Evolutionary conservation across 1,140 invertebrate species (phyloP), one percentile per base, ranked within the genome.

Genomic region (Oncopeltus fasciatus): DNA sequence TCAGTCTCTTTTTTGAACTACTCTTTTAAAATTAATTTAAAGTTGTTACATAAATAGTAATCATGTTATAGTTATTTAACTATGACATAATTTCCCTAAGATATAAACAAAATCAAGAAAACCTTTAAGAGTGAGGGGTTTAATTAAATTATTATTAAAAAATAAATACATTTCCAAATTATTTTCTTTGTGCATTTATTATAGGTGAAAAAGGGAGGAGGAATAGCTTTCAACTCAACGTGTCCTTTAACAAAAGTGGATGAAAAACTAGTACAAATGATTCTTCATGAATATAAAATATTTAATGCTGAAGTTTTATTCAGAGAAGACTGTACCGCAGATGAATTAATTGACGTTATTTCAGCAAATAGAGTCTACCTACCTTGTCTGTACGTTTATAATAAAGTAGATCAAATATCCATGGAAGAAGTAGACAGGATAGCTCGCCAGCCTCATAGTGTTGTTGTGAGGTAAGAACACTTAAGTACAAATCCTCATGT

Each of bases 361-460:
- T 87, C 91, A 44, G 95, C 89, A 3, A 99, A 97, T 77, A 81
- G 96, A 67, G 92, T 98, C 53, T 99, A 99, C 77, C 78, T 99
- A 69, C 91, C 95, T 51, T 99, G 95, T 76, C 73, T 98, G 51
- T 98, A 98, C 77, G 93, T 98, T 53, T 99, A 98, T 77, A 99
- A 99, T 76, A 99, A 99, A 82, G 97, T 99, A 69, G 96, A 99
- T 87, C 95, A 98, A 77, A 93, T 99, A 69, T 97, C 94, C 26
- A 94, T 99, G 67, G 95, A 99, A 76, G 95, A 99, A 78, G 91
- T 99, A 5, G 92, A 99, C 76, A 79, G 91, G 70, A 85, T 99
- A 72, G 96, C 96, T 5, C 80, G 90, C 64, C 80, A 89, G 73
- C 83, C 89, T 0, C 82, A 96, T 74, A 91, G 89, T 68, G 84